Evolutionary conservation across 2,113 vertebrate genomes (phyloP).

Genomic region (Ochotona princeps): DNA sequence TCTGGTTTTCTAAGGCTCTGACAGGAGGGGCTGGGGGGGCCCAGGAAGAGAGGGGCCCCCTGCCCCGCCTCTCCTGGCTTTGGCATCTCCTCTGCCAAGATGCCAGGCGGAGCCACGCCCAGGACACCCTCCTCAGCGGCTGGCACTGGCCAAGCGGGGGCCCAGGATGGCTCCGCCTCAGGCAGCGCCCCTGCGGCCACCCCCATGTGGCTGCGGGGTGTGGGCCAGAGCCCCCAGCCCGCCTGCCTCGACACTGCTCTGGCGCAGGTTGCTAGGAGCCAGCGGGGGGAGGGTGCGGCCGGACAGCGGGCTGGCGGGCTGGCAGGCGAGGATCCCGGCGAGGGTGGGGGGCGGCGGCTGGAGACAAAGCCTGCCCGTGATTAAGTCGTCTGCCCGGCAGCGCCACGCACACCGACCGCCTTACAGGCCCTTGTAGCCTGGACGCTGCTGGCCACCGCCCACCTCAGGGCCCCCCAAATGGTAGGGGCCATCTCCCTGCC

Average conservation of each 20-base stretch:
- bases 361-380: constrained; percentile 72
- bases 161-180: background rate
- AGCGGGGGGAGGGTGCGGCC: background rate
- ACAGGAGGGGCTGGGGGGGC: constrained; percentile 64
- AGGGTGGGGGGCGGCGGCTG: constrained; percentile 30
- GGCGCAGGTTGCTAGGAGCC: constrained; percentile 75
- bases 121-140: constrained; percentile 27
- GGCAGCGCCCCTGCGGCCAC: constrained; percentile 62
- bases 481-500: too few species aligned
- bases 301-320: background rate
- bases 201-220: constrained; percentile 58
- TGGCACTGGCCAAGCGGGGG: constrained; percentile 48
- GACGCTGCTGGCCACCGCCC: too few species aligned
- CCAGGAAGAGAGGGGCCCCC: constrained; percentile 56
- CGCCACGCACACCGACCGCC: background rate
- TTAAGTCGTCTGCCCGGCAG: constrained; percentile 70
- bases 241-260: constrained; percentile 42
- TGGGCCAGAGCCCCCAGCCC: constrained; percentile 9
- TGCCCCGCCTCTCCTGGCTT: background rate
- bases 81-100: constrained; percentile 51
- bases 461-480: too few species aligned
- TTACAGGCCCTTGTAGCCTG: too few species aligned
- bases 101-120: constrained; percentile 49
- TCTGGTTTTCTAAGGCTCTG: constrained; percentile 75
- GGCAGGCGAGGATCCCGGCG: background rate